These are phyloP conservation scores for Akabosia matsudoensis DNA, from an alignment of 1,140 invertebrate species.

Conservation along the genomic window DNA sequence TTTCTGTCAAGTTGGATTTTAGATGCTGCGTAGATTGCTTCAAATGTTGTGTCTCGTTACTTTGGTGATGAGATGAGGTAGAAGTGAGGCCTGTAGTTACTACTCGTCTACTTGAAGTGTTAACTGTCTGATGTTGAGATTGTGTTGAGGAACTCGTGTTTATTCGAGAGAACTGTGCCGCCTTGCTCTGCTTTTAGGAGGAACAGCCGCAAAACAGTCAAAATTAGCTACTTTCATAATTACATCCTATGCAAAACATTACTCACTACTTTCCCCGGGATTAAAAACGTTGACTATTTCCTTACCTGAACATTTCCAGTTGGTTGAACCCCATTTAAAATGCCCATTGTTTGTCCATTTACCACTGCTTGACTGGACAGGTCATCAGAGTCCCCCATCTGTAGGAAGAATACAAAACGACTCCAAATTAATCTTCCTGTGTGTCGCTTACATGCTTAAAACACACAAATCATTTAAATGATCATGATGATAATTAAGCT, in stretches of 20 bases:
- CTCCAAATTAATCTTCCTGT: not conserved
- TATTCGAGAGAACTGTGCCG: conserved; percentile 39
- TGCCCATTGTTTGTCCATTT: conserved; percentile 43
- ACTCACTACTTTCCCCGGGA: not conserved
- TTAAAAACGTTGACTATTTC: not conserved
- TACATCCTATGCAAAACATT: not conserved
- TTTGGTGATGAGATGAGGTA: conserved; percentile 36
- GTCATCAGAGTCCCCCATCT: conserved; percentile 46
- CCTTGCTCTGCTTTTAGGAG: conserved; percentile 41
- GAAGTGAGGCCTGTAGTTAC: conserved; percentile 33
- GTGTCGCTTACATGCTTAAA: not conserved
- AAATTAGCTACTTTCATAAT: not conserved
- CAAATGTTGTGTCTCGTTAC: conserved; percentile 36
- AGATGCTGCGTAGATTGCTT: conserved; percentile 51
- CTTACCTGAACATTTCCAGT: conserved; percentile 47
- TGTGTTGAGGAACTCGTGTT: conserved; percentile 39
- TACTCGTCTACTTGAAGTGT: conserved; percentile 34
- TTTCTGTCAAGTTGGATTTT: conserved; percentile 69
- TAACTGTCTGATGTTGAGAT: conserved; percentile 41
- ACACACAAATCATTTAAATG: not conserved
- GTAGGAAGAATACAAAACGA: conserved; percentile 12
- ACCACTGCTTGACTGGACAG: conserved; percentile 25
- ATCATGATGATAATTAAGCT: too few relatives aligned
- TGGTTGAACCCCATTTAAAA: conserved; percentile 44
- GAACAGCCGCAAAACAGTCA: not conserved